Percentiles rank a stretch among this genome's conserved stretches.
Conservation (phyloP, 2,888 invertebrate genomes). For the Glomeris marginata region DNA sequence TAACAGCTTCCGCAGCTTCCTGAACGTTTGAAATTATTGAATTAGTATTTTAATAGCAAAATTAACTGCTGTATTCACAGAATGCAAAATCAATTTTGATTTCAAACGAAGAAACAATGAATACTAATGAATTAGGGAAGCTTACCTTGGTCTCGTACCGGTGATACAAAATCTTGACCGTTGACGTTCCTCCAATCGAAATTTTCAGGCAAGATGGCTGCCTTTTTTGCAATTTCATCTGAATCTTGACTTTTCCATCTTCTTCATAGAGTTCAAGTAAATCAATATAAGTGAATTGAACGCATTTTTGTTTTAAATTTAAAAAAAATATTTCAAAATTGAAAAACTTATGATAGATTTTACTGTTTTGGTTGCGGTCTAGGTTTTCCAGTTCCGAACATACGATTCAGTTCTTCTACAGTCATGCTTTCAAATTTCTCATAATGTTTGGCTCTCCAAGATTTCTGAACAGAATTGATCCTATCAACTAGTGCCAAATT, state of each 20-base stretch:
- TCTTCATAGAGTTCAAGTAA: too few relatives aligned
- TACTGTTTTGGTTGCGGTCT: background rate
- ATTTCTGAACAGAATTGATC: slow-evolving; percentile 30
- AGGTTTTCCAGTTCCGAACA: slow-evolving; percentile 29
- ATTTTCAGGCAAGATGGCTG: slow-evolving; percentile 20
- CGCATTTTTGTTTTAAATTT: too few relatives aligned
- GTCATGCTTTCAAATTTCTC: slow-evolving; percentile 27
- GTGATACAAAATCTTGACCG: slow-evolving; percentile 26
- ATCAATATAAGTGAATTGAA: slow-evolving; percentile 17
- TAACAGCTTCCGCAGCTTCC: slow-evolving; percentile 35
- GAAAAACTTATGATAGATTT: too few relatives aligned
- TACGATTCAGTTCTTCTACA: slow-evolving; percentile 25
- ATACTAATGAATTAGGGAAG: too few relatives aligned
- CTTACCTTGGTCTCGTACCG: slow-evolving; percentile 21
- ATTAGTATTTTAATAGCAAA: too few relatives aligned
- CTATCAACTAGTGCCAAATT: slow-evolving; percentile 22
- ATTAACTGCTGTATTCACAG: too few relatives aligned
- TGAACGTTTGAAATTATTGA: too few relatives aligned
- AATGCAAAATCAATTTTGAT: too few relatives aligned
- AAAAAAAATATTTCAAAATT: too few relatives aligned
- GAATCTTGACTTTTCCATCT: slow-evolving; percentile 13
- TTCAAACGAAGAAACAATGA: too few relatives aligned
- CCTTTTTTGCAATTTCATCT: slow-evolving; percentile 14
- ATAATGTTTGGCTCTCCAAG: slow-evolving; percentile 33
- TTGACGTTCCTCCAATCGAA: slow-evolving; percentile 29